phyloP scores from a whole-genome alignment of 23 tunicate species.

The Trididemnum clinides region DNA sequence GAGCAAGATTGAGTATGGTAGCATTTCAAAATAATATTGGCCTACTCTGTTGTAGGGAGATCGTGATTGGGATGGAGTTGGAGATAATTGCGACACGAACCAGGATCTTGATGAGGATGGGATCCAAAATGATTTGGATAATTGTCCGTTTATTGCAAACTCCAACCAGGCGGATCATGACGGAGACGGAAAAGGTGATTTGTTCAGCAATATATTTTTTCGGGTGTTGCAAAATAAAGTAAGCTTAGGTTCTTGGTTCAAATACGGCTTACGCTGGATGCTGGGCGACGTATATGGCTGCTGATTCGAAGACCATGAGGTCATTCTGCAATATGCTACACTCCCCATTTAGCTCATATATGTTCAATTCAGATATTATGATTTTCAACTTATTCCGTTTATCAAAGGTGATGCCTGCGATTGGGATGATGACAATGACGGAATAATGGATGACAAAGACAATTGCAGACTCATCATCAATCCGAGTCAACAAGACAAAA shows the following conservation, averaged over 20 bases:
- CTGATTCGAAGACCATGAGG: too few species aligned
- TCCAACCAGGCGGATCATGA: constrained; percentile 89
- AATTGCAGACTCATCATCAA: constrained; percentile 85
- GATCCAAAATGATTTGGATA: constrained; percentile 76
- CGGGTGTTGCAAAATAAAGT: too few species aligned
- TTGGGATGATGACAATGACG: constrained; percentile 91
- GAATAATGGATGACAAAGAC: constrained; percentile 82
- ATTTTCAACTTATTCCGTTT: not conserved
- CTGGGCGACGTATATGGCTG: too few species aligned
- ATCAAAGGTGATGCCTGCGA: constrained; percentile 88
- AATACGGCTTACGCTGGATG: too few species aligned
- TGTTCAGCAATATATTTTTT: too few species aligned
- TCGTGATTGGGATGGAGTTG: constrained; percentile 77
- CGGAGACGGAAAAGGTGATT: constrained; percentile 70
- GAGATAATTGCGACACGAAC: constrained; percentile 82
- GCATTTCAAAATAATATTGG: too few species aligned
- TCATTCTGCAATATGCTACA: too few species aligned
- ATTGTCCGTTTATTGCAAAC: constrained; percentile 83
- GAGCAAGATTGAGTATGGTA: too few species aligned
- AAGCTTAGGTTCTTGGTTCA: too few species aligned
- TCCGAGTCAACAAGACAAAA: constrained; percentile 83
- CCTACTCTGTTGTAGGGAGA: constrained; percentile 51
- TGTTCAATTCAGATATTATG: too few species aligned
- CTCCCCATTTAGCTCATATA: too few species aligned
- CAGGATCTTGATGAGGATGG: constrained; percentile 86